phyloP scores from a whole-genome alignment of 2,888 invertebrate species.

The Melipona beecheii region DNA sequence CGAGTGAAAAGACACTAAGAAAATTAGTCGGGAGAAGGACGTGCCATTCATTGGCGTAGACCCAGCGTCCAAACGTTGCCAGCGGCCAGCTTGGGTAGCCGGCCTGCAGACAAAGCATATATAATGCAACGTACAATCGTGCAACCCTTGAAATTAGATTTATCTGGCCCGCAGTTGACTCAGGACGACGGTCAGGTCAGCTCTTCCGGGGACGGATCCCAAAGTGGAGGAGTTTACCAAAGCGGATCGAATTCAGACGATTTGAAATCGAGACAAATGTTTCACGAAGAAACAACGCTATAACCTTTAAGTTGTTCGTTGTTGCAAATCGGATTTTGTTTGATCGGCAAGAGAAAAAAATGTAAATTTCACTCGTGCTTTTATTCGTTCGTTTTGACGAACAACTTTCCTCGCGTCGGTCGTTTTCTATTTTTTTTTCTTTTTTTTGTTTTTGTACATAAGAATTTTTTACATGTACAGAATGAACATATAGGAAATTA shows the following conservation, averaged over 20 bases:
- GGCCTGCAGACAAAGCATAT: slow-evolving; percentile 72
- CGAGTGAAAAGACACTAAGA: slow-evolving; percentile 15
- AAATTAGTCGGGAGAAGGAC: slow-evolving; percentile 37
- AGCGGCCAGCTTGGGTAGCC: slow-evolving; percentile 32
- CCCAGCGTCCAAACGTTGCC: slow-evolving; percentile 47
- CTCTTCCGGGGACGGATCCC: slow-evolving; percentile 48
- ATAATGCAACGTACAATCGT: slow-evolving; percentile 78
- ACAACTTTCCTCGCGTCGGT: background rate
- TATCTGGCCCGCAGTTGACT: slow-evolving; percentile 68
- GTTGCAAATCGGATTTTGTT: background rate
- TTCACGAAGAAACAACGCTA: background rate
- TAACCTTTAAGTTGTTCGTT: background rate
- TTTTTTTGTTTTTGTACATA: background rate
- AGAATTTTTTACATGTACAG: background rate
- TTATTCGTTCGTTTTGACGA: background rate
- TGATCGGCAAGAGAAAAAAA: too few species aligned
- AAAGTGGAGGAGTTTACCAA: slow-evolving; percentile 33
- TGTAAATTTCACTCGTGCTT: background rate
- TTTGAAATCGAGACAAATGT: background rate
- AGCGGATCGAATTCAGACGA: slow-evolving; percentile 36
- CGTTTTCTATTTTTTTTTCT: background rate
- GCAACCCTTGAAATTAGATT: slow-evolving; percentile 75
- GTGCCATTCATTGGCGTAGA: slow-evolving; percentile 12
- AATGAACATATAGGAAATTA: background rate
- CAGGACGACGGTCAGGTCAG: slow-evolving; percentile 60